A percentile compares a stretch with the other conserved stretches of the same genome.
These are phyloP conservation scores for Connochaetes taurinus DNA, from an alignment of 2,113 vertebrate species.

Conservation along the genomic window DNA sequence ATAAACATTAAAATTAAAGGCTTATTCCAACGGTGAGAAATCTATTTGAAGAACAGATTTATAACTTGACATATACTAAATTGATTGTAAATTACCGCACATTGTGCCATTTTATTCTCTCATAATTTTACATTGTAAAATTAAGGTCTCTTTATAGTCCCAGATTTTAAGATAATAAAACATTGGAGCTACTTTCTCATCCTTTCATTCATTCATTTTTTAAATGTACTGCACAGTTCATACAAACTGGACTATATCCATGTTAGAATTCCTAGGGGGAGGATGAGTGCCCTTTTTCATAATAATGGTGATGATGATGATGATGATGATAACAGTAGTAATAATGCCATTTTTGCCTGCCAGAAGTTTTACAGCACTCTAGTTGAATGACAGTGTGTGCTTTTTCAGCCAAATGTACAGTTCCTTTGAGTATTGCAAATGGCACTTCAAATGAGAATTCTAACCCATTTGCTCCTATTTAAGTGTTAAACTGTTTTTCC, in stretches of 20 bases:
- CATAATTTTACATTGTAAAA: constrained; percentile 23
- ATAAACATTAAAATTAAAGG: constrained; percentile 31
- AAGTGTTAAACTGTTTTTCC: background rate
- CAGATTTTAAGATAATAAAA: constrained; percentile 63
- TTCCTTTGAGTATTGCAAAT: constrained; percentile 34
- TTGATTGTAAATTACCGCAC: constrained; percentile 6
- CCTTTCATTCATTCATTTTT: constrained; percentile 64
- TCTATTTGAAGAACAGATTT: constrained; percentile 41
- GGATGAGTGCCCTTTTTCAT: constrained; percentile 39
- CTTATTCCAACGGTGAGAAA: background rate
- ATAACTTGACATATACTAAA: constrained; percentile 36
- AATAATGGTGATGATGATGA: constrained; percentile 1
- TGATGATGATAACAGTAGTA: constrained; percentile 44
- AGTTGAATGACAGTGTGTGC: background rate
- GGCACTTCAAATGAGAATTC: background rate
- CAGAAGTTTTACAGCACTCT: constrained; percentile 10
- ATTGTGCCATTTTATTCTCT: constrained; percentile 8
- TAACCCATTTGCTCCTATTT: background rate
- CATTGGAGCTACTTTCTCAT: constrained; percentile 40
- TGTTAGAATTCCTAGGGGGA: constrained; percentile 45
- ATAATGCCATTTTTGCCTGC: constrained; percentile 28
- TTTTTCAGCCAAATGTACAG: constrained; percentile 46
- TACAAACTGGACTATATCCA: constrained; percentile 56
- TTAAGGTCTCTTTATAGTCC: constrained; percentile 51
- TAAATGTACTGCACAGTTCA: background rate